These are phyloP conservation scores for Euwallacea fornicatus DNA, from an alignment of 1,140 invertebrate species.

Conservation along the genomic window DNA sequence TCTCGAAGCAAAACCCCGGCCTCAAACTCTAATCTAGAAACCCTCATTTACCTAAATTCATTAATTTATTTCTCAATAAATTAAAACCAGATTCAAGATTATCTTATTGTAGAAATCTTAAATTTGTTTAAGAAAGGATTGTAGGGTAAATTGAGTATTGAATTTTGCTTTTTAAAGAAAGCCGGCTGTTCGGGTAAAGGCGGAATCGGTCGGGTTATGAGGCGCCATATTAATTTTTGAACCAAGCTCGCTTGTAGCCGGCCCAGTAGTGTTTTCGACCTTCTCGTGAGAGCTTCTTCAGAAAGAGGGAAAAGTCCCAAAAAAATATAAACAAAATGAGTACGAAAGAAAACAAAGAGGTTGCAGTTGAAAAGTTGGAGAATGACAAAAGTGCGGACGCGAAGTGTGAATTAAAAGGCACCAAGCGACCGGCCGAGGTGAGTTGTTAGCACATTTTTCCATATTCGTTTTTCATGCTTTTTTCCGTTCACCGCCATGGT, in stretches of 20 bases:
- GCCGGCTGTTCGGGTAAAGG: conserved; percentile 59
- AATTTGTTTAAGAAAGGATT: no score
- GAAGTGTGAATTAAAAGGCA: conserved; percentile 81
- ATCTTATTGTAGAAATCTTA: no score
- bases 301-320: conserved; percentile 52
- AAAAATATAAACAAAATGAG: conserved; percentile 71
- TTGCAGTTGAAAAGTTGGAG: conserved; percentile 77
- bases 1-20: conserved; percentile 45
- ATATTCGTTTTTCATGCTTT: conserved; percentile 28
- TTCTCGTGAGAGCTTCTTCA: conserved; percentile 35
- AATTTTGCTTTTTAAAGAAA: conserved; percentile 23
- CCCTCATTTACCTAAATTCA: conserved; percentile 53
- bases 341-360: conserved; percentile 82
- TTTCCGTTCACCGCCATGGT: conserved; percentile 11
- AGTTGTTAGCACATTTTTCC: conserved; percentile 55
- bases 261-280: conserved; percentile 62
- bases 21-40: conserved; percentile 59
- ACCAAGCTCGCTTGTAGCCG: conserved; percentile 65
- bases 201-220: conserved; percentile 63
- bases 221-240: conserved; percentile 83
- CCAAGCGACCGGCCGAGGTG: conserved; percentile 84
- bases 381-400: conserved; percentile 72
- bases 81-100: conserved; percentile 11
- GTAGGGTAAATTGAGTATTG: no score
- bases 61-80: conserved; percentile 40